Base-by-base conservation (phyloP, 2,113 vertebrate species). In the Erpornis zantholeuca region DNA sequence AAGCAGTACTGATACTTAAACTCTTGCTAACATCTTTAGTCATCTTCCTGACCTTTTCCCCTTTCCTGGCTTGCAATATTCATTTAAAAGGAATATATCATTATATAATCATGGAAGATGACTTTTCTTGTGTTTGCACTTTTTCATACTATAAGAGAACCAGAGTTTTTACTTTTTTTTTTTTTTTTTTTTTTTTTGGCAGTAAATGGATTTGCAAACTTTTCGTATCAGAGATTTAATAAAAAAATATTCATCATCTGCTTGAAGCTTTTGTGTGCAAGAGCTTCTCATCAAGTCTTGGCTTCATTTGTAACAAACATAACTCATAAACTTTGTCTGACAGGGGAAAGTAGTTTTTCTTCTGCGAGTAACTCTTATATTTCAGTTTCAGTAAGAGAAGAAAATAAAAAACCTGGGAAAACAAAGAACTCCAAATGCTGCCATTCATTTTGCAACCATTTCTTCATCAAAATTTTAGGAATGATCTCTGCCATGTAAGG, bases 301-400 rank as follows among this genome's bases (percentile, higher is more conserved):
- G 40, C 60, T 92, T 80, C 76, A 59, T 95, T 95, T 86, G 29
- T 91, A 96, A 91, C 87, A 92, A 93, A 88, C 49, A 76, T 91
- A 93, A 92, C 53, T 90, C 79, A 81, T 83, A 84, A 97, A 95
- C 82, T 92, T 95, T 76, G 59, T 88, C 85, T 95, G 96, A 97
- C 63, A 93, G 91, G 47, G 63, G 35, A 76, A 91, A 95, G 36
- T 35, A 90, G 72, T 90, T 92, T 92, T 79, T 94, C 80, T 95
- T 92, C 92, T 92, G 77, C 83, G 95, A 63, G 63, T 92, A 92
- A 83, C 53, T 47, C 52, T 93, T 54, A 38, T 28, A 61, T 87
- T 65, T 66, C 9, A 4, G 66, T 97, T 94, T 95, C 84, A 90
- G 87, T 83, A 92, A 65, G 56, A 57, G 11, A 42, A 10, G 56